Conservation (phyloP, 2,113 vertebrate genomes). For the Ranitomeya imitator region DNA sequence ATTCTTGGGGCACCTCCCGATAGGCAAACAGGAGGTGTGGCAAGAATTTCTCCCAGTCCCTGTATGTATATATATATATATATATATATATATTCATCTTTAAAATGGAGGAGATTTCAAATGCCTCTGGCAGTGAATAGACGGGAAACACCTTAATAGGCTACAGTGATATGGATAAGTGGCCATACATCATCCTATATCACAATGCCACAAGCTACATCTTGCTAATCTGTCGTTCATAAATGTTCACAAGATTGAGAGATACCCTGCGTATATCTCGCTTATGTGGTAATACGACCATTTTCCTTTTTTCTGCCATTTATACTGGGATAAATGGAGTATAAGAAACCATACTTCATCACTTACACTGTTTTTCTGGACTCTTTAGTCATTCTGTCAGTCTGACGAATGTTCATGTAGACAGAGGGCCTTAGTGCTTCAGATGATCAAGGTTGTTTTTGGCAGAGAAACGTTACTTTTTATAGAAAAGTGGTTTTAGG, state of each 20-base stretch:
- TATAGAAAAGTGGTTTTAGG: not conserved
- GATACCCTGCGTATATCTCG: not conserved
- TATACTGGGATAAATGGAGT: constrained; percentile 50
- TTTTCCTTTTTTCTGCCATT: constrained; percentile 24
- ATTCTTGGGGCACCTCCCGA: too few relatives aligned
- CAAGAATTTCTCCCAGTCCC: too few relatives aligned
- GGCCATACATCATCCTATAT: constrained; percentile 48
- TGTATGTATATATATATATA: not conserved
- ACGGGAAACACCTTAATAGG: constrained; percentile 30
- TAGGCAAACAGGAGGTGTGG: too few relatives aligned
- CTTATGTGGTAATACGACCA: constrained; percentile 28
- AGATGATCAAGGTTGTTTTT: constrained; percentile 46
- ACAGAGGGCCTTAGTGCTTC: constrained; percentile 1
- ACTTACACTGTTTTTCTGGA: constrained; percentile 18
- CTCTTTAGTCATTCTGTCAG: constrained; percentile 54
- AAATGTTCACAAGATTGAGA: constrained; percentile 56
- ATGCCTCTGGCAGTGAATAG: constrained; percentile 34
- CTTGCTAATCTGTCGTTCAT: constrained; percentile 48
- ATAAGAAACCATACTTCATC: constrained; percentile 37
- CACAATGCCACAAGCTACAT: constrained; percentile 50
- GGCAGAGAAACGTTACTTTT: constrained; percentile 5
- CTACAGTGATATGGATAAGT: constrained; percentile 42
- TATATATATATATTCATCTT: constrained; percentile 18
- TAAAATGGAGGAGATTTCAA: not conserved
- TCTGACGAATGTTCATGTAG: constrained; percentile 9